phyloP scores from a whole-genome alignment of 1,140 invertebrate species.

The Drosophila ananassae region DNA sequence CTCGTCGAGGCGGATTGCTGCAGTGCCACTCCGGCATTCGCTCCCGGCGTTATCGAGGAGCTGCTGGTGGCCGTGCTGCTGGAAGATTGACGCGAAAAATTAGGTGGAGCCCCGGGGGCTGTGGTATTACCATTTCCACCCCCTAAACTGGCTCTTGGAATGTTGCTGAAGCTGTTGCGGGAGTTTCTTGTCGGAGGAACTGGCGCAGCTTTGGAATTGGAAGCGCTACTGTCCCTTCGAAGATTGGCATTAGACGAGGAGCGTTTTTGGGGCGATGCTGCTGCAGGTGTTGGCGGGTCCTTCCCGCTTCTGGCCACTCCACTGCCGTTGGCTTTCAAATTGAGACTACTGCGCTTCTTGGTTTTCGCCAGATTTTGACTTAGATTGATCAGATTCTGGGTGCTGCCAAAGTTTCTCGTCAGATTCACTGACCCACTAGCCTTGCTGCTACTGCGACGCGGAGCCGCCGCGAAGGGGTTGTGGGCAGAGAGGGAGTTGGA shows the following conservation, averaged over 20 bases:
- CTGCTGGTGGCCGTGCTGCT: slow-evolving; percentile 68
- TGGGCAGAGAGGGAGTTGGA: slow-evolving; percentile 75
- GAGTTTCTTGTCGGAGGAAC: slow-evolving; percentile 66
- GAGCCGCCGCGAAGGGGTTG: slow-evolving; percentile 75
- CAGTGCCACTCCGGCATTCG: slow-evolving; percentile 12
- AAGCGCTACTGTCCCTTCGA: slow-evolving; percentile 68
- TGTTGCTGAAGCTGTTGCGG: slow-evolving; percentile 82
- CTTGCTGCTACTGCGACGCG: slow-evolving; percentile 64
- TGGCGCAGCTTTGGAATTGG: slow-evolving; percentile 55
- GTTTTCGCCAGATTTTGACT: slow-evolving; percentile 77
- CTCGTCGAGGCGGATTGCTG: slow-evolving; percentile 68
- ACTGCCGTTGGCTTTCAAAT: slow-evolving; percentile 61
- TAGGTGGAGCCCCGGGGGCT: slow-evolving; percentile 30
- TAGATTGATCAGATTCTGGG: slow-evolving; percentile 78
- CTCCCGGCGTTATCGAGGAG: slow-evolving; percentile 32
- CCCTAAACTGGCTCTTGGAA: slow-evolving; percentile 77
- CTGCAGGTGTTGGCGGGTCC: slow-evolving; percentile 46
- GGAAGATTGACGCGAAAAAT: slow-evolving; percentile 69
- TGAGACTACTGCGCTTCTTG: slow-evolving; percentile 81
- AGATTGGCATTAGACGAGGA: slow-evolving; percentile 77
- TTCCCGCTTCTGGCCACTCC: slow-evolving; percentile 59
- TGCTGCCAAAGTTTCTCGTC: slow-evolving; percentile 79
- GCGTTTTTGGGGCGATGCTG: slow-evolving; percentile 54
- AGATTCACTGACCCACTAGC: slow-evolving; percentile 64
- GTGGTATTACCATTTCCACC: slow-evolving; percentile 7